A percentile compares a stretch with the other conserved stretches of the same genome.
phyloP scores from a whole-genome alignment of 2,888 invertebrate genomes.

The Drosophila ustulata region DNA sequence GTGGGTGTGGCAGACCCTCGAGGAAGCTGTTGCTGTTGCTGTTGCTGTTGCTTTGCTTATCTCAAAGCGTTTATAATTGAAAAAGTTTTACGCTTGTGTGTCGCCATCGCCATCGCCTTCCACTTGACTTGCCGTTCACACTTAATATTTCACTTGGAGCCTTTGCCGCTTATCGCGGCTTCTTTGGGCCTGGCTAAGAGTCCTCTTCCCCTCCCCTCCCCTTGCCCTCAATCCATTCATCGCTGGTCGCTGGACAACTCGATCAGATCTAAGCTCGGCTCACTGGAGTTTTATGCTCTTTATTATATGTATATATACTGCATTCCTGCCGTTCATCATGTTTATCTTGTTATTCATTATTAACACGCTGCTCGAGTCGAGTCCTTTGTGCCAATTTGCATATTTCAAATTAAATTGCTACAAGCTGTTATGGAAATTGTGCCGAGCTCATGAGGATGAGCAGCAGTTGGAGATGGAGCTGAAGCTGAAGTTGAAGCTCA shows the following conservation, averaged over 20 bases:
- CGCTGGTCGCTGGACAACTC: slow-evolving; percentile 6
- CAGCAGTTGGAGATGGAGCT: not conserved
- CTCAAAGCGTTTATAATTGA: slow-evolving; percentile 69
- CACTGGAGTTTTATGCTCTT: not conserved
- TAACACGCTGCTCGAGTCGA: slow-evolving; percentile 31
- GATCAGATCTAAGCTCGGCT: slow-evolving; percentile 32
- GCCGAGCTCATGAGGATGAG: slow-evolving; percentile 3
- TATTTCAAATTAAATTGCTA: slow-evolving; percentile 60
- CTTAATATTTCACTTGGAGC: slow-evolving; percentile 62
- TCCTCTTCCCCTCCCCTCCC: slow-evolving; percentile 2
- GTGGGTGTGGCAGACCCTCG: slow-evolving; percentile 12
- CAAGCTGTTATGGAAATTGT: slow-evolving; percentile 42
- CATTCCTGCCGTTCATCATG: slow-evolving; percentile 30
- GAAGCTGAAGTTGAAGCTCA: not conserved
- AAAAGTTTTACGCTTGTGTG: slow-evolving; percentile 67
- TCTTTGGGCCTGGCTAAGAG: slow-evolving; percentile 10
- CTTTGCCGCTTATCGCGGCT: slow-evolving; percentile 24
- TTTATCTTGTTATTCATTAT: slow-evolving; percentile 49
- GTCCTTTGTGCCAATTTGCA: slow-evolving; percentile 49
- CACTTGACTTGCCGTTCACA: slow-evolving; percentile 62
- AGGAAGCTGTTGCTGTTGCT: slow-evolving; percentile 38
- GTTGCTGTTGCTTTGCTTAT: slow-evolving; percentile 52
- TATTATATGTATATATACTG: too few relatives aligned
- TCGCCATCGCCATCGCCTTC: slow-evolving; percentile 40
- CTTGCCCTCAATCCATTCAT: too few relatives aligned